phyloP scores from a whole-genome alignment of 2,797 vertebrate species.

The Sebastes diaconus region DNA sequence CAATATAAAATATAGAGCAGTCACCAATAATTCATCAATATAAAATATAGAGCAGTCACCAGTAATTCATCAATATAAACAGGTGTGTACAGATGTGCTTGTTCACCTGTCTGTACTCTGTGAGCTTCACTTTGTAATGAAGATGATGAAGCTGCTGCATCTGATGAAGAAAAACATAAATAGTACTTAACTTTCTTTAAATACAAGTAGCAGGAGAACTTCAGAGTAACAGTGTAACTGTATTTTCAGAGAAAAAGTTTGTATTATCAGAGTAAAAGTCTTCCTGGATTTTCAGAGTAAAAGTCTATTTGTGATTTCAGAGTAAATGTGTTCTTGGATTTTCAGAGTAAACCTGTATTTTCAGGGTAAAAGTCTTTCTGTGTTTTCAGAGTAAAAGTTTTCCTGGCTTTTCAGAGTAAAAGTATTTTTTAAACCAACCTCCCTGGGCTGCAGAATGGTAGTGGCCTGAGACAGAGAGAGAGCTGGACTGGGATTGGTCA shows the following conservation, averaged over 20 bases:
- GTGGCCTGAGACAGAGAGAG: conserved; percentile 24
- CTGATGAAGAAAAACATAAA: neutral
- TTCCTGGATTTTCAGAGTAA: too few relatives aligned
- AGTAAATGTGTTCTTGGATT: too few relatives aligned
- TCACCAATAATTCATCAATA: too few relatives aligned
- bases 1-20: too few relatives aligned
- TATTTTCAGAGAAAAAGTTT: neutral
- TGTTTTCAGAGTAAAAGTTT: neutral
- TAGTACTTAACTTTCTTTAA: neutral
- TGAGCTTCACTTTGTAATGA: neutral
- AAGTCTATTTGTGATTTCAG: too few relatives aligned
- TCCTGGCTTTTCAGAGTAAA: neutral
- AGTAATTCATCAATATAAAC: too few relatives aligned
- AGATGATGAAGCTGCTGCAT: neutral
- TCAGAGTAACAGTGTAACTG: neutral
- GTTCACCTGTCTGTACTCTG: neutral
- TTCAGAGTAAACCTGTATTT: neutral
- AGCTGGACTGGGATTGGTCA: conserved; percentile 40
- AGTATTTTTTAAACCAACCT: conserved; percentile 24
- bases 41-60: too few relatives aligned
- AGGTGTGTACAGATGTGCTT: neutral
- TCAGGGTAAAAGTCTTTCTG: neutral
- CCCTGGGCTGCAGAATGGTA: conserved; percentile 30
- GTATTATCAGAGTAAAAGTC: too few relatives aligned
- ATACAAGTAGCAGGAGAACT: neutral